Percentiles rank a stretch among this genome's conserved stretches.
Evolutionary conservation across 1,140 invertebrate genomes (phyloP).

Genomic region (Dysdera silvatica): DNA sequence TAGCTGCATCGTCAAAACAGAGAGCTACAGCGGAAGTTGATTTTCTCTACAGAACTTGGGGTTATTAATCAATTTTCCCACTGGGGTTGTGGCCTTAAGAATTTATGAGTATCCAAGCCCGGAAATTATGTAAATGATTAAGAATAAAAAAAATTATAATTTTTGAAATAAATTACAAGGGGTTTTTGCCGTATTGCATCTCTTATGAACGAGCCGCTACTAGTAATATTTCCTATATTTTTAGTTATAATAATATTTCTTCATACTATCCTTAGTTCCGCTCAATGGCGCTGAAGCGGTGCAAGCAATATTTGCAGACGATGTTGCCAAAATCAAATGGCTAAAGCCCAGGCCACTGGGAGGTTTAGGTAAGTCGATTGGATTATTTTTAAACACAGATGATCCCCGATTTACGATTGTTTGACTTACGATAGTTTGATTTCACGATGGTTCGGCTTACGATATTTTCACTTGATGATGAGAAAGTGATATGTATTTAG

Average conservation of each 20-base stretch:
- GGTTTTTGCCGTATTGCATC: too few species aligned
- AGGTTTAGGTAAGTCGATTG: constrained; percentile 61
- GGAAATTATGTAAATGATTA: too few species aligned
- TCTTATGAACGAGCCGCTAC: too few species aligned
- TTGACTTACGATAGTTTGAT: neutral
- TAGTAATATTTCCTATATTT: too few species aligned
- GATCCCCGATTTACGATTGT: neutral
- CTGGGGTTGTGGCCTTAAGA: too few species aligned
- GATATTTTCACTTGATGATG: neutral
- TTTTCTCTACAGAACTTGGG: too few species aligned
- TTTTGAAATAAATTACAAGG: too few species aligned
- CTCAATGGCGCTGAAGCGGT: constrained; percentile 65
- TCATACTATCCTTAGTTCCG: constrained; percentile 45
- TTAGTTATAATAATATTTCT: neutral
- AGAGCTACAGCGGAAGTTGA: too few species aligned
- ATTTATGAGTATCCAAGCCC: too few species aligned
- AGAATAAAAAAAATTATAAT: too few species aligned
- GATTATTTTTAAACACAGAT: neutral
- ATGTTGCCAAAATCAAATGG: constrained; percentile 64
- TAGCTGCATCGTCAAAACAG: too few species aligned
- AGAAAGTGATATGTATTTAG: neutral
- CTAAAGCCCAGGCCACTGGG: constrained; percentile 62
- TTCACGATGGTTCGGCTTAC: neutral
- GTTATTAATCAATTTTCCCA: too few species aligned
- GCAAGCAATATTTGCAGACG: constrained; percentile 65